A percentile compares a stretch with the other conserved stretches of the same genome.
phyloP scores from a whole-genome alignment of 2,888 invertebrate genomes.

The Parthenolecanium corni region DNA sequence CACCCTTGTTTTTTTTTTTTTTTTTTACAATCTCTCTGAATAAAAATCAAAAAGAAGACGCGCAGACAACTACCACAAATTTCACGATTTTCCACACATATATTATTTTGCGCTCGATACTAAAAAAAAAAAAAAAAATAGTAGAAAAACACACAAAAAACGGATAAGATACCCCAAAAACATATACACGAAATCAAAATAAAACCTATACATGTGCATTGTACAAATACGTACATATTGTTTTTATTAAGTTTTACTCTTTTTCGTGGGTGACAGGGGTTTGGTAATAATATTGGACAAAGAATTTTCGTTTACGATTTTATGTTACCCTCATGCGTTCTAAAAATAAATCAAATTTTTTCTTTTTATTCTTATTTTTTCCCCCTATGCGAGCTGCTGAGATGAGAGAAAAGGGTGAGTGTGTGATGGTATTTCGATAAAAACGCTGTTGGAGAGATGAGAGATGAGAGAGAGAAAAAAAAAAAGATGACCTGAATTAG shows the following conservation, averaged over 20 bases:
- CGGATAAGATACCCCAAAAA: no score
- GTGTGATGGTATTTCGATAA: no score
- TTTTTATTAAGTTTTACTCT: neutral
- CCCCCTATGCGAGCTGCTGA: no score
- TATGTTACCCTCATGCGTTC: constrained; percentile 7
- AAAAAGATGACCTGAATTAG: no score
- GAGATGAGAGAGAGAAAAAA: no score
- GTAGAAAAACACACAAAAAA: no score
- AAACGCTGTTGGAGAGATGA: no score
- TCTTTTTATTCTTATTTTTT: neutral
- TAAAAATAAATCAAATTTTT: neutral
- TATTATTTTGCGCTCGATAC: neutral
- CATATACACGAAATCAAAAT: no score
- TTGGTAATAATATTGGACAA: neutral
- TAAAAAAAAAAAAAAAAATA: neutral
- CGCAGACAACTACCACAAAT: neutral
- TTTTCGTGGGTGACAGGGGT: neutral
- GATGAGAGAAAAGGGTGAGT: no score
- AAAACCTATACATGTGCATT: neutral
- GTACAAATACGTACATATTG: no score
- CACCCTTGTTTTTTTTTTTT: neutral
- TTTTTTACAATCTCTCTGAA: no score
- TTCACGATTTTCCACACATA: constrained; percentile 3
- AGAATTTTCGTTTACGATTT: neutral
- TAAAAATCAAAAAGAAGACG: no score